Conservation (phyloP, 2,888 invertebrate genomes). For the Xanthia icteritia region DNA sequence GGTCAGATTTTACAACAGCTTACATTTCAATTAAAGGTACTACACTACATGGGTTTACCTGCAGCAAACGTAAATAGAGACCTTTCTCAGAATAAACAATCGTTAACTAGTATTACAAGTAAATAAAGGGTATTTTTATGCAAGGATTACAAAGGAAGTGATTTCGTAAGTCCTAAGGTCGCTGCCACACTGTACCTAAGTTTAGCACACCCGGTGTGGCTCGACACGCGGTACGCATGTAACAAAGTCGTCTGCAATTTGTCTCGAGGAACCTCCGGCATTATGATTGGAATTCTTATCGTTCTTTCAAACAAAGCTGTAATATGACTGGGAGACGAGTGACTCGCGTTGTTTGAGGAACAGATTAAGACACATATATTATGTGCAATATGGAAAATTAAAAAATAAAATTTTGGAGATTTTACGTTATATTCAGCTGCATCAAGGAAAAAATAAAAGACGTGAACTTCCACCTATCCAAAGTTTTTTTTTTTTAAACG, state of each 20-base stretch:
- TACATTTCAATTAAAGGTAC: constrained; percentile 29
- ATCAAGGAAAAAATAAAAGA: background rate
- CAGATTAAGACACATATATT: constrained; percentile 6
- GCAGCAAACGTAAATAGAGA: background rate
- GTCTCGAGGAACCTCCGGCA: constrained; percentile 74
- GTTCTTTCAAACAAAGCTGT: constrained; percentile 71
- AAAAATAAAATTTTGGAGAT: background rate
- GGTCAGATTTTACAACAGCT: constrained; percentile 35
- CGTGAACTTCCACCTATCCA: background rate
- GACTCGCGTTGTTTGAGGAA: constrained; percentile 14
- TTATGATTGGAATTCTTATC: constrained; percentile 81
- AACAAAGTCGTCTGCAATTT: constrained; percentile 80
- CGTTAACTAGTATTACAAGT: background rate
- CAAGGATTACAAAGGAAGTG: background rate
- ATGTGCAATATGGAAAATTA: background rate
- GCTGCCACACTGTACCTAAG: constrained; percentile 13
- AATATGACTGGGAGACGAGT: constrained; percentile 69
- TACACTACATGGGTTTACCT: background rate
- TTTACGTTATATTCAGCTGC: background rate
- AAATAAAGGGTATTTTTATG: background rate
- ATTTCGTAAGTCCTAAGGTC: constrained; percentile 10
- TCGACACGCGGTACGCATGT: constrained; percentile 65
- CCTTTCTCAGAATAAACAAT: constrained; percentile 6
- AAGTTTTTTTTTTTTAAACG: no score
- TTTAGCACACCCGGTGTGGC: constrained; percentile 45